Conservation (phyloP, 2,113 vertebrate genomes). For the Neolamprologus sp. region DNA sequence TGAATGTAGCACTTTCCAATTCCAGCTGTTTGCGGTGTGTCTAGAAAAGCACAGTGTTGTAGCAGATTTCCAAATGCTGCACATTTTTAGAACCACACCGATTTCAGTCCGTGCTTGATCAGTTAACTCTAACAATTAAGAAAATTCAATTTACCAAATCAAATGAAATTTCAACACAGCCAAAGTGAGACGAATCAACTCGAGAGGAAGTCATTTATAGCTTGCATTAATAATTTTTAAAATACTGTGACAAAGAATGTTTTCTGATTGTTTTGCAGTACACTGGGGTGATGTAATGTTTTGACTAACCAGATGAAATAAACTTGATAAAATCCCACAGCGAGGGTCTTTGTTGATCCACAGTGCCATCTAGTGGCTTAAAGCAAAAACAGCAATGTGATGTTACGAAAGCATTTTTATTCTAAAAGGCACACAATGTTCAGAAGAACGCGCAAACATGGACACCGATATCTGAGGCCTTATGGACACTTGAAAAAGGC, state of each 20-base stretch:
- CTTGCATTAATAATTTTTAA: conserved; percentile 27
- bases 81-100: conserved; percentile 12
- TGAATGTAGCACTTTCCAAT: conserved; percentile 59
- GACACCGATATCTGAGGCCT: background rate
- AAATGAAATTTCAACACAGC: conserved; percentile 8
- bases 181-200: conserved; percentile 27
- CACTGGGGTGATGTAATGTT: conserved; percentile 65
- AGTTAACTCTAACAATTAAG: background rate
- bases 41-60: conserved; percentile 47
- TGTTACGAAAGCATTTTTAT: conserved; percentile 35
- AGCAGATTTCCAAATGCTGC: conserved; percentile 22
- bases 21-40: conserved; percentile 3
- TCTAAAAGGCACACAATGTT: conserved; percentile 54
- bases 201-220: conserved; percentile 3
- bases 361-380: conserved; percentile 15
- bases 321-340: conserved; percentile 48
- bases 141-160: conserved; percentile 16
- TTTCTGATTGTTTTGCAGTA: conserved; percentile 47
- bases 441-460: background rate
- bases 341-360: background rate
- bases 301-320: conserved; percentile 70
- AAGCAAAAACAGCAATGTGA: background rate
- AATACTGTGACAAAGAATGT: conserved; percentile 32
- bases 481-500: background rate
- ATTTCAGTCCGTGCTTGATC: background rate